Percentiles rank a stretch among this genome's conserved stretches.
phyloP scores from a whole-genome alignment of 2,888 invertebrate genomes.

The Frankliniella fusca region DNA sequence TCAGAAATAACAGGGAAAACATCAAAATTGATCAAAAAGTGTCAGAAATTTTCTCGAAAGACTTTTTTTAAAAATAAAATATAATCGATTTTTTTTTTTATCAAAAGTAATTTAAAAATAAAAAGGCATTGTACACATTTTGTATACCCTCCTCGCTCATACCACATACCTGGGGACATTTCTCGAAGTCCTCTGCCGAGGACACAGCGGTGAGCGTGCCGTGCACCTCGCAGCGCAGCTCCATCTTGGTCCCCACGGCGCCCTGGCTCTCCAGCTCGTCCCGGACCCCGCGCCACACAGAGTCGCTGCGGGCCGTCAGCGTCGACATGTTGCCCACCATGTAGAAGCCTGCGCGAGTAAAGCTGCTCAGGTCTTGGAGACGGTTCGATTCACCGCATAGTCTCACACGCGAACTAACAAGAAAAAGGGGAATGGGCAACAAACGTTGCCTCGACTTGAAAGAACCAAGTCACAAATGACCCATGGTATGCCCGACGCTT shows the following conservation, averaged over 20 bases:
- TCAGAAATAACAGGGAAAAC: too few relatives aligned
- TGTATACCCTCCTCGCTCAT: too few relatives aligned
- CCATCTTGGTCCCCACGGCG: slow-evolving; percentile 50
- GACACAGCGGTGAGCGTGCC: not conserved
- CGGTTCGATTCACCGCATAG: not conserved
- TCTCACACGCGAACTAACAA: not conserved
- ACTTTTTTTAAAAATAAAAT: too few relatives aligned
- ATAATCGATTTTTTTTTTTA: too few relatives aligned
- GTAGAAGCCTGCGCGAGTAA: slow-evolving; percentile 54
- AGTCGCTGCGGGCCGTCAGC: slow-evolving; percentile 51
- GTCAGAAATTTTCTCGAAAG: too few relatives aligned
- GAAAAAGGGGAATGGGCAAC: not conserved
- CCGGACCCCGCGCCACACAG: slow-evolving; percentile 56
- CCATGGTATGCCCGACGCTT: too few relatives aligned
- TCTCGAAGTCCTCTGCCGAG: not conserved
- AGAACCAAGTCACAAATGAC: not conserved
- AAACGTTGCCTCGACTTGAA: too few relatives aligned
- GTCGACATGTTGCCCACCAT: slow-evolving; percentile 68
- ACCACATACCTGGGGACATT: not conserved
- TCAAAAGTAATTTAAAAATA: too few relatives aligned
- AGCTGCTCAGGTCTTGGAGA: not conserved
- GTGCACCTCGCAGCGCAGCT: not conserved
- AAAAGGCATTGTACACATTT: too few relatives aligned
- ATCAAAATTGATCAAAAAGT: too few relatives aligned
- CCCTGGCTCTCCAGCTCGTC: slow-evolving; percentile 50